Evolutionary conservation across 2,113 vertebrate genomes (phyloP).

Genomic region (Rostratula benghalensis): DNA sequence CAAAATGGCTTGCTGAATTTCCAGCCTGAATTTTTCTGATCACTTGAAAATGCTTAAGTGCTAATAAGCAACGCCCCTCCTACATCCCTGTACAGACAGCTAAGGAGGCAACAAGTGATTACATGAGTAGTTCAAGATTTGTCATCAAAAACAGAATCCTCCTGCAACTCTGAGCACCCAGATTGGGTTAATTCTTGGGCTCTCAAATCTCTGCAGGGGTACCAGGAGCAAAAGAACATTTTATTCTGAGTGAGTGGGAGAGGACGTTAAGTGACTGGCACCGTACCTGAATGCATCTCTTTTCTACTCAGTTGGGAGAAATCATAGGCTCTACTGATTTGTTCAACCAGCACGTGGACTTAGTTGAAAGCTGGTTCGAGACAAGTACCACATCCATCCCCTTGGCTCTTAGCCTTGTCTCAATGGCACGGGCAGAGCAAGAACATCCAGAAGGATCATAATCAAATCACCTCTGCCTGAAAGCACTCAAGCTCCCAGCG

Average conservation of each 20-base stretch:
- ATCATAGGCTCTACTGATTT: not conserved
- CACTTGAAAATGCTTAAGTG: not conserved
- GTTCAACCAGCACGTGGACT: accelerated
- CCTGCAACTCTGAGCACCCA: not conserved
- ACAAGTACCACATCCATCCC: not conserved
- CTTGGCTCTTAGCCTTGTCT: not conserved
- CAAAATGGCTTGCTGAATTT: not conserved
- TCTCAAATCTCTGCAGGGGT: not conserved
- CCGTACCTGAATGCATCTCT: not conserved
- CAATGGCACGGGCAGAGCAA: accelerated
- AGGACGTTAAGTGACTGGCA: not conserved
- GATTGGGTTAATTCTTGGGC: not conserved
- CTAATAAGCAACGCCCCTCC: not conserved
- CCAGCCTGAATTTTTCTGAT: not conserved
- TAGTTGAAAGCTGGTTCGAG: not conserved
- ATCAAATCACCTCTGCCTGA: not conserved
- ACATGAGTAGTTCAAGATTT: not conserved
- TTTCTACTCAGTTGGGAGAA: not conserved
- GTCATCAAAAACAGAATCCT: not conserved
- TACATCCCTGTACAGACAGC: not conserved
- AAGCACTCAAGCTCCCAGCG: accelerated
- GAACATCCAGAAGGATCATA: not conserved
- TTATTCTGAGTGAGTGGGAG: not conserved
- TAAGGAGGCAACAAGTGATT: not conserved
- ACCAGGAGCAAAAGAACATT: not conserved